phyloP scores from a whole-genome alignment of 2,113 vertebrate species.

The Nanorana parkeri region DNA sequence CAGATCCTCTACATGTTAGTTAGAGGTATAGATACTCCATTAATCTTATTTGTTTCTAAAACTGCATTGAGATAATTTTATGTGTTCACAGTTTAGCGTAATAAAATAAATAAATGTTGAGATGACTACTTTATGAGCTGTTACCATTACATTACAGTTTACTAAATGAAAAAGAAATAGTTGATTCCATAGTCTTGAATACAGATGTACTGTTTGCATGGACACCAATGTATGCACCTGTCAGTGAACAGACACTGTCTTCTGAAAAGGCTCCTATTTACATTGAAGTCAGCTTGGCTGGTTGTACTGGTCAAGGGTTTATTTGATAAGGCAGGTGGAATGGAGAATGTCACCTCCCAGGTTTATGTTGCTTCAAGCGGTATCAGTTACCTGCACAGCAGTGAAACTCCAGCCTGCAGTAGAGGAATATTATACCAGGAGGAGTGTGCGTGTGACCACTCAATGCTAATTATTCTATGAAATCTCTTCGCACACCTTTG shows the following conservation, averaged over 20 bases:
- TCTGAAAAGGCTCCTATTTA: conserved; percentile 5
- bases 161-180: no score
- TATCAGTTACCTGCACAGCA: conserved; percentile 68
- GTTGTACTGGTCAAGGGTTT: conserved; percentile 38
- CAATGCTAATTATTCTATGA: not conserved
- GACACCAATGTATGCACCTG: not conserved
- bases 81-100: no score
- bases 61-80: no score
- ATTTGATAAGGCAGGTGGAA: conserved; percentile 64
- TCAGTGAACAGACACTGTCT: not conserved
- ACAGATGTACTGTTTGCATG: not conserved
- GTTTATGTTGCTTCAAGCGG: conserved; percentile 63
- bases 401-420: conserved; percentile 70
- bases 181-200: not conserved
- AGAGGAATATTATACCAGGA: conserved; percentile 23
- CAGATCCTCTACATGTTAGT: no score
- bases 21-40: no score
- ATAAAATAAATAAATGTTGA: no score
- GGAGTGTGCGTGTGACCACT: conserved; percentile 6
- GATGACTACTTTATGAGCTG: no score
- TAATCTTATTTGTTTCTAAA: no score
- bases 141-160: no score
- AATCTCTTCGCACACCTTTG: conserved; percentile 7
- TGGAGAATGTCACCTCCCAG: conserved; percentile 60
- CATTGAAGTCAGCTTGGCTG: conserved; percentile 4